Conservation (phyloP, 1,140 invertebrate genomes). For the Papilio aristodemus region DNA sequence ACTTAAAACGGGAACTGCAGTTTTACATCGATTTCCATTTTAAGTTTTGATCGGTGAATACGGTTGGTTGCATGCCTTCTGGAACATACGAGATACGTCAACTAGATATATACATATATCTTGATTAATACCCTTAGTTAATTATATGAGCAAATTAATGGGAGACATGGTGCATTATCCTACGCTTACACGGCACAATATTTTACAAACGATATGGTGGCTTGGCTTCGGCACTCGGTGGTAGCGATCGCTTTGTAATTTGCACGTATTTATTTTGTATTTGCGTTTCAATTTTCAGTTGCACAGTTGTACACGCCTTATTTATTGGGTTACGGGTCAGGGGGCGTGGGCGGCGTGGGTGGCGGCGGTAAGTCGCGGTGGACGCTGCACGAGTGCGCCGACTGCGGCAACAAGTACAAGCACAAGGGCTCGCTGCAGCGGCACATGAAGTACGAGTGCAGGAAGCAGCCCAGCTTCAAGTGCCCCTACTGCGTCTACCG, state of each 20-base stretch:
- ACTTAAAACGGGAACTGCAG: slow-evolving; percentile 18
- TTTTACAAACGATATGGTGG: slow-evolving; percentile 54
- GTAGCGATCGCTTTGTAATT: slow-evolving; percentile 66
- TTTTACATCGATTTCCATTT: slow-evolving; percentile 10
- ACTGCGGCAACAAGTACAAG: slow-evolving; percentile 83
- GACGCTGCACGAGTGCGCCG: slow-evolving; percentile 81
- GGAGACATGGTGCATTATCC: slow-evolving; percentile 79
- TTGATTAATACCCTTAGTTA: slow-evolving; percentile 54
- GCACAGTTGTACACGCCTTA: slow-evolving; percentile 78
- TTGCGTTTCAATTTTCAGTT: slow-evolving; percentile 78
- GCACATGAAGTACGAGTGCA: slow-evolving; percentile 86
- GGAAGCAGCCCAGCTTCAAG: slow-evolving; percentile 84
- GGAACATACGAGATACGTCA: neutral
- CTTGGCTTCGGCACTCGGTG: slow-evolving; percentile 67
- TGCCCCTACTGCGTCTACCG: slow-evolving; percentile 82
- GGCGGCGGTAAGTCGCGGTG: slow-evolving; percentile 68
- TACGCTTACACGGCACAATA: slow-evolving; percentile 66
- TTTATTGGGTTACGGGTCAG: slow-evolving; percentile 76
- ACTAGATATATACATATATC: slow-evolving; percentile 44
- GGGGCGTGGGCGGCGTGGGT: slow-evolving; percentile 52
- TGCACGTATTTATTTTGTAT: slow-evolving; percentile 76
- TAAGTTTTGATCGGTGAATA: slow-evolving; percentile 4
- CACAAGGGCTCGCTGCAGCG: slow-evolving; percentile 81
- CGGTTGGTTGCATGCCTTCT: slow-evolving; percentile 29
- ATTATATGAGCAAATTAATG: slow-evolving; percentile 65